A percentile compares a stretch with the other conserved stretches of the same genome.
phyloP scores from a whole-genome alignment of 2,113 vertebrate genomes.

The Rutilus rutilus region DNA sequence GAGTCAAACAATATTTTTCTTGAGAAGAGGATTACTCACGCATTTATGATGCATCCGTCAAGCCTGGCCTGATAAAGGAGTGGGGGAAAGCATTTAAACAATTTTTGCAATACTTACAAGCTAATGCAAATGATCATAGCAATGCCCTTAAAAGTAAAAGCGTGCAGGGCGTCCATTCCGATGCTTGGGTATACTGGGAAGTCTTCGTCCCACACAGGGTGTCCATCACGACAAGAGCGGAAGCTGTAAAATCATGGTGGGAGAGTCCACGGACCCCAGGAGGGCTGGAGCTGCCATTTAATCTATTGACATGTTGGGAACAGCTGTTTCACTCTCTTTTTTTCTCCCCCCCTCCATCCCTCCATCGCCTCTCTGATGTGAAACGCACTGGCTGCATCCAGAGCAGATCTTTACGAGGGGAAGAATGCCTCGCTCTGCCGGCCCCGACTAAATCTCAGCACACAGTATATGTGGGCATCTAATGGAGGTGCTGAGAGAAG shows the following conservation, averaged over 20 bases:
- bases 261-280: constrained; percentile 51
- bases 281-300: constrained; percentile 66
- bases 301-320: constrained; percentile 60
- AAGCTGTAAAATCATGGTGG: constrained; percentile 61
- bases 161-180: not conserved
- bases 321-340: constrained; percentile 55
- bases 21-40: constrained; percentile 8
- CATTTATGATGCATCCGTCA: constrained; percentile 10
- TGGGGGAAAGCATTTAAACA: not conserved
- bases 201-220: constrained; percentile 26
- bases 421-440: constrained; percentile 62
- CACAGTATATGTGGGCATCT: constrained; percentile 50
- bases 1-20: constrained; percentile 33
- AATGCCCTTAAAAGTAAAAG: not conserved
- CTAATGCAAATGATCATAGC: not conserved
- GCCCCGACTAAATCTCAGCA: constrained; percentile 42
- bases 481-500: constrained; percentile 63
- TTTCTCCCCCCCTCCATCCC: not conserved
- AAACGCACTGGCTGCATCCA: constrained; percentile 61
- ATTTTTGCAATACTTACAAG: not conserved
- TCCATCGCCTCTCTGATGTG: constrained; percentile 53
- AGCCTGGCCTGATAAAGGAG: not conserved
- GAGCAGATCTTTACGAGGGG: constrained; percentile 72
- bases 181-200: not conserved
- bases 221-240: constrained; percentile 38